A percentile compares a stretch with the other conserved stretches of the same genome.
These are phyloP conservation scores for Hemistola chrysoprasaria DNA, from an alignment of 2,888 invertebrate species.

Conservation along the genomic window DNA sequence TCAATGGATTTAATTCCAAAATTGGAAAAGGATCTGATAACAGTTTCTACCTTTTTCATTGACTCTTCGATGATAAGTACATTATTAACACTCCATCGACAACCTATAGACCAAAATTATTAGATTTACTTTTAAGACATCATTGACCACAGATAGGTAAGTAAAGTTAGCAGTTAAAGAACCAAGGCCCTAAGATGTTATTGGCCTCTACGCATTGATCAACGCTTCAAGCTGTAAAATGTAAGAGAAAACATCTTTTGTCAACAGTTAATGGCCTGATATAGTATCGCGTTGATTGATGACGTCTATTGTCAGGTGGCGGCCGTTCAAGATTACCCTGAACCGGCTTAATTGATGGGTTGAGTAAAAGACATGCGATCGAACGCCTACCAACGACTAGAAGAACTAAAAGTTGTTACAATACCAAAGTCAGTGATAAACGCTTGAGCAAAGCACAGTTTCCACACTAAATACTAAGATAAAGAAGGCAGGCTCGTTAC, in stretches of 20 bases:
- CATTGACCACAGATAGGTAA: too few relatives aligned
- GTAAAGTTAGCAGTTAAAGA: too few relatives aligned
- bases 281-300: constrained; percentile 67
- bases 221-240: constrained; percentile 20
- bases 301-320: constrained; percentile 69
- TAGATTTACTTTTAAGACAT: too few relatives aligned
- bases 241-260: constrained; percentile 56
- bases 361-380: constrained; percentile 25
- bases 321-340: constrained; percentile 33
- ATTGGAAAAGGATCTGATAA: constrained; percentile 14
- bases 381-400: constrained; percentile 18
- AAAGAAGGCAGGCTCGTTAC: too few relatives aligned
- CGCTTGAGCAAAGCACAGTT: constrained; percentile 27
- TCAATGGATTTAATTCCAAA: too few relatives aligned
- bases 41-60: too few relatives aligned
- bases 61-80: too few relatives aligned
- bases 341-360: constrained; percentile 34
- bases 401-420: constrained; percentile 12
- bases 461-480: constrained; percentile 17
- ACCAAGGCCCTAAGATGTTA: too few relatives aligned
- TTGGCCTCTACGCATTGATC: constrained; percentile 28
- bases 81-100: too few relatives aligned
- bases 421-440: constrained; percentile 10
- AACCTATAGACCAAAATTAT: too few relatives aligned
- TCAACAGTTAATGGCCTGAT: constrained; percentile 59